phyloP scores from a whole-genome alignment of 2,113 vertebrate genomes.

The Benitochromis conjunctus region DNA sequence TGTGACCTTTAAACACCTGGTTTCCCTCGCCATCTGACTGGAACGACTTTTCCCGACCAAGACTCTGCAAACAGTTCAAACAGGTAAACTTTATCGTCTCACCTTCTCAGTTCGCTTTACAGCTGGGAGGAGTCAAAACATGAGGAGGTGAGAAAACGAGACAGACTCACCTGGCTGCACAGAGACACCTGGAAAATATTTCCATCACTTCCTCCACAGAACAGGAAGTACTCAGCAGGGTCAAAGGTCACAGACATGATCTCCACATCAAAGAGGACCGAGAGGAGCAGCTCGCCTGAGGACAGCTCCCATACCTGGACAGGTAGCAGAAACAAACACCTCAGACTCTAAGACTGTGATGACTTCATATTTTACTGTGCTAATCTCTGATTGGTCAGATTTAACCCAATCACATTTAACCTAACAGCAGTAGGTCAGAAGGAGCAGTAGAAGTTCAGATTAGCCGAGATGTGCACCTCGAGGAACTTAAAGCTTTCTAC shows the following conservation, averaged over 20 bases:
- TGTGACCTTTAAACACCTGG: conserved; percentile 91
- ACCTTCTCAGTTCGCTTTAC: not conserved
- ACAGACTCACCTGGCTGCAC: conserved; percentile 79
- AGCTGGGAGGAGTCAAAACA: not conserved
- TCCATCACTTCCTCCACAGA: conserved; percentile 89
- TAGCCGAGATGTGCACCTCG: too few species aligned
- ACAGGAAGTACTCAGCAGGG: conserved; percentile 88
- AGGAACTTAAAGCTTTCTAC: too few species aligned
- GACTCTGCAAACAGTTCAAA: conserved; percentile 65
- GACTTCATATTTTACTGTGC: not conserved
- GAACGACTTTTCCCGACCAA: conserved; percentile 84
- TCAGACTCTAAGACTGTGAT: not conserved
- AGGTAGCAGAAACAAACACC: not conserved
- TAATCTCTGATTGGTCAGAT: not conserved
- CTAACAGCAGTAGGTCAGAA: too few species aligned
- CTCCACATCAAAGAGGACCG: conserved; percentile 87
- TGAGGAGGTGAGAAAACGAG: not conserved
- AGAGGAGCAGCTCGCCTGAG: conserved; percentile 89
- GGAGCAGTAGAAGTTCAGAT: too few species aligned
- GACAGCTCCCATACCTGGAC: conserved; percentile 90
- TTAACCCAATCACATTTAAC: too few species aligned
- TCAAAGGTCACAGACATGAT: conserved; percentile 92
- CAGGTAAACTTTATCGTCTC: not conserved
- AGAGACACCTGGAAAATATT: conserved; percentile 93
- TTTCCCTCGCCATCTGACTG: conserved; percentile 81